Base-by-base conservation (phyloP, 2,797 vertebrate genomes). In the Allobates femoralis region DNA sequence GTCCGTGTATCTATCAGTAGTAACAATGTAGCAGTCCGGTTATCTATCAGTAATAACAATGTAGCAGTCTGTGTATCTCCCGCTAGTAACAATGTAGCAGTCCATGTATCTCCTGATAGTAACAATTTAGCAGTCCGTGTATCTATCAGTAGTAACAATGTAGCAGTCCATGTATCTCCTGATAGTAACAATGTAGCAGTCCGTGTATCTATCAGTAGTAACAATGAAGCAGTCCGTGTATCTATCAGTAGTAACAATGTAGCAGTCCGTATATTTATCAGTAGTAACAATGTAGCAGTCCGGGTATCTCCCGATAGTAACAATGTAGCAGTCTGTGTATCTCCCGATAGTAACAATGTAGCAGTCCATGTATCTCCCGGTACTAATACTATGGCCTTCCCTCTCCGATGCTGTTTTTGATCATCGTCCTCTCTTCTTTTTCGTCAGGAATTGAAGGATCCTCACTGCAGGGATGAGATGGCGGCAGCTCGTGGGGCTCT, bases 381-480 rank as follows among this genome's bases (percentile, higher is more conserved):
- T 30, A 69, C 32, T 69, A 23, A 12, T 3, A 32, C 7, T 10
- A 30, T 67, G 2, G 21, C 1, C 6, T 3, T 56, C 16, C 12
- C 12, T 5, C 14, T 46, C 32, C 15, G 30, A 3, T 28, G 4
- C 66, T 23, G 3, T 21, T 19, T 16, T 37, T 67, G 4, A 26
- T 12, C 4, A 5, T 26, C 11, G 7, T 46, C 41, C 1, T 34
- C 26, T 53, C 16, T 81, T 18, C 0, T 66, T 81, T 16, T 11
- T 11, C 84, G 73, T 0, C 86, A 99, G 98, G 98, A 99, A 74
- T 95, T 99, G 89, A 99, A 99, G 91, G 98, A 99, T 88, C 97
- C 98, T 67, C 98, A 99, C 92, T 99, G 97, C 91, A 93, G 98
- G 89, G 98, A 99, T 23, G 98, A 99, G 91, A 99, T 99, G 98